Percentiles rank a stretch among this genome's conserved stretches.
Evolutionary conservation across 2,113 vertebrate genomes (phyloP).

Genomic region (Nothoprocta pentlandii): DNA sequence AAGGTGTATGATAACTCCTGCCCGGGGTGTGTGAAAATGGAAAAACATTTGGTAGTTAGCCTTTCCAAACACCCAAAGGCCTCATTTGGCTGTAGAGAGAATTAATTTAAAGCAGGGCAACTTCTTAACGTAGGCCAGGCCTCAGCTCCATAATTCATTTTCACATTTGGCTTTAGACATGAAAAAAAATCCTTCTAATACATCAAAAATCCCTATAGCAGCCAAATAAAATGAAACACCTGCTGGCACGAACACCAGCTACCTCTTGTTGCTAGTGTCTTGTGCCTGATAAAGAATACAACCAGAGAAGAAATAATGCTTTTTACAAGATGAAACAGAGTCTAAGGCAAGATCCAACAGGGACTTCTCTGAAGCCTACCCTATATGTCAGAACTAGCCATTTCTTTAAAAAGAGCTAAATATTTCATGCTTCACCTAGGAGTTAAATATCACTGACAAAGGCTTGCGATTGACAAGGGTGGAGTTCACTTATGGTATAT

Average conservation of each 20-base stretch:
- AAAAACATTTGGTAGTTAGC: neutral
- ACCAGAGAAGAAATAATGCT: neutral
- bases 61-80: neutral
- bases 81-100: neutral
- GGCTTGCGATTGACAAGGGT: neutral
- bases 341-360: neutral
- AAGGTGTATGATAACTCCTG: neutral
- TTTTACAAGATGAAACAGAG: neutral
- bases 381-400: neutral
- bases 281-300: neutral
- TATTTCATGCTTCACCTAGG: neutral
- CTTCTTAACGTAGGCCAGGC: neutral
- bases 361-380: neutral
- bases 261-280: neutral
- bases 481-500: neutral
- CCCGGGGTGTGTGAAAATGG: neutral
- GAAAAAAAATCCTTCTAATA: neutral
- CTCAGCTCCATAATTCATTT: neutral
- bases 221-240: conserved; percentile 13
- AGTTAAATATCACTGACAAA: neutral
- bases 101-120: conserved; percentile 16
- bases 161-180: neutral
- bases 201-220: neutral
- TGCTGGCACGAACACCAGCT: neutral
- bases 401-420: neutral